phyloP scores from a whole-genome alignment of 2,113 vertebrate genomes.

The Charina bottae region DNA sequence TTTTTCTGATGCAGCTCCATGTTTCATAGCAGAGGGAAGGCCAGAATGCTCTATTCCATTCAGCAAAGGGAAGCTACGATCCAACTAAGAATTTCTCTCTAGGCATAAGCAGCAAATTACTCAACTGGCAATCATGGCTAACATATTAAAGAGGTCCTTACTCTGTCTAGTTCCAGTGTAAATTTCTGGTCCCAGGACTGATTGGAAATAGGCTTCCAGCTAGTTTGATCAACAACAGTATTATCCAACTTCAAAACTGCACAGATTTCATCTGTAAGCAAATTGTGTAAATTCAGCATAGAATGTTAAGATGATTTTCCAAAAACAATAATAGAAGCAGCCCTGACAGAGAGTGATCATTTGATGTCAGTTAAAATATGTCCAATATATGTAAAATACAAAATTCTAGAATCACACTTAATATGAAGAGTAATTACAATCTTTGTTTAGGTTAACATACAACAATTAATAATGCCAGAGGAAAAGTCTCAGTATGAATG shows the following conservation, averaged over 20 bases:
- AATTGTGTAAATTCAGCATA: conserved; percentile 72
- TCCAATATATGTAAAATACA: background rate
- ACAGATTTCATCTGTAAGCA: conserved; percentile 92
- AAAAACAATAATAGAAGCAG: conserved; percentile 62
- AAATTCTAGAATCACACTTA: background rate
- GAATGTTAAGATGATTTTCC: conserved; percentile 68
- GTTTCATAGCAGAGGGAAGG: background rate
- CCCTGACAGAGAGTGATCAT: conserved; percentile 26
- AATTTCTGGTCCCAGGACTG: conserved; percentile 99
- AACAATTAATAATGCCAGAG: background rate
- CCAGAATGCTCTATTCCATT: background rate
- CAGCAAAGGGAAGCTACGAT: background rate
- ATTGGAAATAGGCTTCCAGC: conserved; percentile 96
- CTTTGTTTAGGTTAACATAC: background rate
- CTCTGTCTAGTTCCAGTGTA: conserved; percentile 98
- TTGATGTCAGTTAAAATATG: background rate
- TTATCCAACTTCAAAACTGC: conserved; percentile 98
- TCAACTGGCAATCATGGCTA: background rate
- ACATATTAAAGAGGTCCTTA: conserved; percentile 70
- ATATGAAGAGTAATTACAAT: conserved; percentile 19
- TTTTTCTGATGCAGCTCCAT: background rate
- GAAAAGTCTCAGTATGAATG: background rate
- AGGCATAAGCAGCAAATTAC: background rate
- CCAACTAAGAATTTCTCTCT: background rate
- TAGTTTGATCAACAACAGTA: conserved; percentile 96